Percentiles rank a stretch among this genome's conserved stretches.
These are phyloP conservation scores for Chauna torquata DNA, from an alignment of 2,113 vertebrate species.

Conservation along the genomic window DNA sequence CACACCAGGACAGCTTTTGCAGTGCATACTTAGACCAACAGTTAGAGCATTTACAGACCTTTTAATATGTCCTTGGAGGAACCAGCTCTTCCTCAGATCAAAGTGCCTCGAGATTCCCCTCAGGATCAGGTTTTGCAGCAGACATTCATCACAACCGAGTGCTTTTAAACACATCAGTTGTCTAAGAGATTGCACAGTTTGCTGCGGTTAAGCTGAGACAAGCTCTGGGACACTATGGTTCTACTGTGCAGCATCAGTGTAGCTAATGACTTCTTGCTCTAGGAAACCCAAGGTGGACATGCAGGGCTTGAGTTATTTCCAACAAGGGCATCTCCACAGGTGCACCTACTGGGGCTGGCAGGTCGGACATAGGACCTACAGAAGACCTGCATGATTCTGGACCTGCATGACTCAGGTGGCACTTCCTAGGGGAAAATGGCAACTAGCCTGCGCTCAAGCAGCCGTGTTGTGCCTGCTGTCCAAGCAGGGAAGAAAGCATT, in stretches of 20 bases:
- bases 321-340: not conserved
- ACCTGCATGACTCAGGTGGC: not conserved
- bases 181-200: not conserved
- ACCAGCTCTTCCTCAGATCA: not conserved
- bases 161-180: not conserved
- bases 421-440: not conserved
- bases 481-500: not conserved
- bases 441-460: not conserved
- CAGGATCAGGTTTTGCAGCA: not conserved
- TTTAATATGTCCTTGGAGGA: not conserved
- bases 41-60: not conserved
- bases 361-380: not conserved
- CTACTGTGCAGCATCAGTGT: not conserved
- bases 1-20: not conserved
- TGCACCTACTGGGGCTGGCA: not conserved
- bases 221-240: fast-evolving
- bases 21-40: not conserved
- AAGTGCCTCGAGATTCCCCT: not conserved
- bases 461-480: not conserved
- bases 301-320: not conserved
- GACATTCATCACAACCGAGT: fast-evolving
- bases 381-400: not conserved
- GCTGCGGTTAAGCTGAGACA: not conserved
- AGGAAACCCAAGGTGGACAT: not conserved
- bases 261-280: not conserved